These are phyloP conservation scores for Mechanitis messenoides DNA, from an alignment of 2,888 invertebrate species.

Conservation along the genomic window DNA sequence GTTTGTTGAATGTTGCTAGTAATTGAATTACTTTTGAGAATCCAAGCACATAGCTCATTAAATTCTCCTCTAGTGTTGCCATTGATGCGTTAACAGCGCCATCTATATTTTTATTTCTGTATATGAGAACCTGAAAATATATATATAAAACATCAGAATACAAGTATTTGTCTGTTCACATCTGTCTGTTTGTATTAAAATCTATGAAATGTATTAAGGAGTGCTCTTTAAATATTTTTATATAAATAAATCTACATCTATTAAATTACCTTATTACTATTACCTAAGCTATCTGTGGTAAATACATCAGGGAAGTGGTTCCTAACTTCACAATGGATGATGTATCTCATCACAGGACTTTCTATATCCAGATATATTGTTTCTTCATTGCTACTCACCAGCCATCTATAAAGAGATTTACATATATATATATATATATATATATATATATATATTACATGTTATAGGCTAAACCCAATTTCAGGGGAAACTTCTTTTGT, in stretches of 20 bases:
- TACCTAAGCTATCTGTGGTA: slow-evolving; percentile 71
- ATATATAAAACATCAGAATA: not conserved
- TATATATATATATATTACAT: too few species aligned
- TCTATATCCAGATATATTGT: slow-evolving; percentile 58
- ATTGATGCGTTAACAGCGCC: slow-evolving; percentile 54
- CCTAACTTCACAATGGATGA: slow-evolving; percentile 78
- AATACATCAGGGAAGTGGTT: slow-evolving; percentile 65
- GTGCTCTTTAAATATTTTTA: too few species aligned
- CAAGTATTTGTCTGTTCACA: not conserved
- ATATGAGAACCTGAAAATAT: slow-evolving; percentile 58
- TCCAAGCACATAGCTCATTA: slow-evolving; percentile 75
- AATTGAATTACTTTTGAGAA: slow-evolving; percentile 81
- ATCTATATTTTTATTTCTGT: slow-evolving; percentile 58
- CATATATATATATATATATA: too few species aligned
- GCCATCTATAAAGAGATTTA: slow-evolving; percentile 51
- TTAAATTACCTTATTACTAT: slow-evolving; percentile 67
- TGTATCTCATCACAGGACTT: slow-evolving; percentile 71
- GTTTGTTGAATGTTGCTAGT: slow-evolving; percentile 78
- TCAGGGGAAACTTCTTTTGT: too few species aligned
- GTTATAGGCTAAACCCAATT: too few species aligned
- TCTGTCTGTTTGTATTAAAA: too few species aligned
- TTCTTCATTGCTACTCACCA: slow-evolving; percentile 46
- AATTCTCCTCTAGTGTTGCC: slow-evolving; percentile 63
- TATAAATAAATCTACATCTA: slow-evolving; percentile 8
- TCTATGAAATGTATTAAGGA: too few species aligned